Evolutionary conservation across 2,113 vertebrate genomes (phyloP).

Genomic region (Alaudala cheleensis): DNA sequence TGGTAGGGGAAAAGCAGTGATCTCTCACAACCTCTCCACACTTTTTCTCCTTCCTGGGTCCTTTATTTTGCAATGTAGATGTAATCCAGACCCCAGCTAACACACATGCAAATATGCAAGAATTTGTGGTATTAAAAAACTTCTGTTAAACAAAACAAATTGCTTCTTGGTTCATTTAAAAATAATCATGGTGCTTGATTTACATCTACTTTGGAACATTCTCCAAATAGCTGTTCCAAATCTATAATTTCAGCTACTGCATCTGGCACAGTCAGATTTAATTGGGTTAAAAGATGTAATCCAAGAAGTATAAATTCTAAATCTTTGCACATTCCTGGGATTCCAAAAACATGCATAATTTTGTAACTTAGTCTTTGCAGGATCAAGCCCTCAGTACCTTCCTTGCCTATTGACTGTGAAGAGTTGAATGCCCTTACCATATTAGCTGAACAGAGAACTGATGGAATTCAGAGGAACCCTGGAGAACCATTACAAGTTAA

Average conservation of each 20-base stretch:
- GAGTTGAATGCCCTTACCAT: not conserved
- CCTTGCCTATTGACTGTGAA: not conserved
- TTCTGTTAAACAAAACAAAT: not conserved
- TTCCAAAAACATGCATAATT: slow-evolving; percentile 67
- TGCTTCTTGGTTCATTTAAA: slow-evolving; percentile 35
- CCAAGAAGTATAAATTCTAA: slow-evolving; percentile 72
- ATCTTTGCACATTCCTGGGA: slow-evolving; percentile 73
- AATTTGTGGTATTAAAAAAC: slow-evolving; percentile 20
- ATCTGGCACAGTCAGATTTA: slow-evolving; percentile 67
- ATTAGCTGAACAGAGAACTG: not conserved
- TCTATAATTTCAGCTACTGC: slow-evolving; percentile 65
- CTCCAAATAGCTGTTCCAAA: slow-evolving; percentile 49
- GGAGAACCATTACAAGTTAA: not conserved
- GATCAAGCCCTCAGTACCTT: not conserved
- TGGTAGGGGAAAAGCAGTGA: not conserved
- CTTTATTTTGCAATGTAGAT: not conserved
- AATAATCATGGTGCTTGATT: slow-evolving; percentile 55
- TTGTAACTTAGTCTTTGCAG: not conserved
- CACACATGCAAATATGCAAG: slow-evolving; percentile 4
- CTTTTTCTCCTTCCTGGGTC: not conserved
- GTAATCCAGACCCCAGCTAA: not conserved
- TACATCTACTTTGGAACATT: slow-evolving; percentile 53
- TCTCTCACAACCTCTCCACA: not conserved
- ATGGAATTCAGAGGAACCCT: not conserved
- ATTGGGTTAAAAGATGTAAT: slow-evolving; percentile 74